phyloP scores from a whole-genome alignment of 2,888 invertebrate genomes.

The Torymus tubicola region DNA sequence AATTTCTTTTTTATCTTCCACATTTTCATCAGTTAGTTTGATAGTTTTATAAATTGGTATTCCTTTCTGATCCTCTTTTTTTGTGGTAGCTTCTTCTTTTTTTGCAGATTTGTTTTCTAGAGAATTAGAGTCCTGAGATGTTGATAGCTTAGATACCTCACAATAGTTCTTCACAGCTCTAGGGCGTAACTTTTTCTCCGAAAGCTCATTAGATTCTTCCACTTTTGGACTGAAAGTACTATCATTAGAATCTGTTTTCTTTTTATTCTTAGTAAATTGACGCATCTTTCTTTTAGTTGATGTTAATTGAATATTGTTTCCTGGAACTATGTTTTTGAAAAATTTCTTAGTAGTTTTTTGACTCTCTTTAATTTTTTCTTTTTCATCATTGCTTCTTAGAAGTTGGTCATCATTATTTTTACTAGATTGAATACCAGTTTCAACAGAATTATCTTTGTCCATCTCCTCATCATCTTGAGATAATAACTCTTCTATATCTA shows the following conservation, averaged over 20 bases:
- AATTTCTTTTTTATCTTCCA: constrained; percentile 49
- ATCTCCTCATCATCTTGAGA: constrained; percentile 43
- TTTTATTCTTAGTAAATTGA: not conserved
- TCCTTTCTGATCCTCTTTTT: constrained; percentile 18
- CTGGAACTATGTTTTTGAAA: constrained; percentile 39
- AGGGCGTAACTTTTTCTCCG: constrained; percentile 44
- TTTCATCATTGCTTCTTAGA: not conserved
- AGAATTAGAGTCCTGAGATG: constrained; percentile 14
- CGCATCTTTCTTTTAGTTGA: not conserved
- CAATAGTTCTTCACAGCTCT: constrained; percentile 54
- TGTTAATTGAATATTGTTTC: constrained; percentile 6
- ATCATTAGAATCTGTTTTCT: constrained; percentile 21
- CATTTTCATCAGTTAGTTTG: constrained; percentile 36
- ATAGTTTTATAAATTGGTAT: constrained; percentile 57
- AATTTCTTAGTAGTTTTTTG: constrained; percentile 37
- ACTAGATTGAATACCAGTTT: not conserved
- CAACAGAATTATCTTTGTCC: too few species aligned
- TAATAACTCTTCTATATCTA: constrained; percentile 39
- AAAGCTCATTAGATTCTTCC: constrained; percentile 15
- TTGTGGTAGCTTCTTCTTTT: not conserved
- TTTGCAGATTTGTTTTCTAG: constrained; percentile 16
- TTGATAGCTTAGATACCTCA: constrained; percentile 47
- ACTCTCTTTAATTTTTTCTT: not conserved
- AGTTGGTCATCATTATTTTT: not conserved
- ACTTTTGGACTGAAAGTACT: constrained; percentile 20